Base-by-base conservation (phyloP, 2,888 invertebrate genomes). In the Melolontha melolontha region DNA sequence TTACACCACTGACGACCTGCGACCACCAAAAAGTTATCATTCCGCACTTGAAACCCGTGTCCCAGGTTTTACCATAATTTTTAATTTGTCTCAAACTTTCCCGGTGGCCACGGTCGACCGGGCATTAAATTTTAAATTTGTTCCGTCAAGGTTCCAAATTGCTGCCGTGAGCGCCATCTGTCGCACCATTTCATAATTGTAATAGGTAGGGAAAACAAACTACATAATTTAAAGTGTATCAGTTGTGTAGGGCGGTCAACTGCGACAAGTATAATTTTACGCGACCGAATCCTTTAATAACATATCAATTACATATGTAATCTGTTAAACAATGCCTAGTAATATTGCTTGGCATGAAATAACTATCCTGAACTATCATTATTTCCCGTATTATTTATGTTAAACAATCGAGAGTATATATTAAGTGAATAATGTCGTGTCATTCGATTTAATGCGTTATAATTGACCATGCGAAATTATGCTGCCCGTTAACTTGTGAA, bases 51-150 rank as follows among this genome's bases (percentile, higher is more conserved):
- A 10, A 49, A 16, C 17, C 22, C 16, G 22, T 49, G 49, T 17
- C 49, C 22, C 49, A 22, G 17, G 49, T 49, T 49, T 49, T 49
- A 49, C 49, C 49, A 17, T 49, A 49, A 49, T 49, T 49, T 49
- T 49, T 49, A 49, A 49, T 49, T 49, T 49, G 22, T 16, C 49
- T 49, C 17, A 34, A 34, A 34, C 34, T 34, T 34, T 34, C 34
- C 8, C 34, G 34, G 34, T 34, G 34, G 44, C 44, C 12, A 44
- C 44, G 44, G 44, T 16, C 12, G 44, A 6, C 12, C 12, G n/a
- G 8, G 47, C 47, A 47, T 47, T 47, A 47, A 47, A 47, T 47
- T 47, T 47, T 47, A 47, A 47, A 47, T 16, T 47, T 47, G 14
- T 8, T 47, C 47, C 47, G 47, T 47, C 47, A 47, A 17, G 16